phyloP scores from a whole-genome alignment of 1,140 invertebrate genomes.

The Drosophila funebris region DNA sequence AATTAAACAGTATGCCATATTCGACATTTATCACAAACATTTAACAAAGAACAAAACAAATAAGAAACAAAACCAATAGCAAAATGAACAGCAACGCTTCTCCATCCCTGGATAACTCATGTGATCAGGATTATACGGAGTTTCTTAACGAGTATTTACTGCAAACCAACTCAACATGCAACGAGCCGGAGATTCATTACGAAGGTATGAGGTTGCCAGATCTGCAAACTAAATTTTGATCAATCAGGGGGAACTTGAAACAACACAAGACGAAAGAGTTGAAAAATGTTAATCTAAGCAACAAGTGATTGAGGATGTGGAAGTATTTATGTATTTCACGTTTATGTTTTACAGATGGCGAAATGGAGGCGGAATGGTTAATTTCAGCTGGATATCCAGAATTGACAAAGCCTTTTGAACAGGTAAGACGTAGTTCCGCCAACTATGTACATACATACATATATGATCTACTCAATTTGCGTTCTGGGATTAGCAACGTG shows the following conservation, averaged over 20 bases:
- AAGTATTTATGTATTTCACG: background rate
- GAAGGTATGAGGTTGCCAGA: conserved; percentile 61
- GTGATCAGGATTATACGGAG: conserved; percentile 79
- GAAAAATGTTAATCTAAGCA: background rate
- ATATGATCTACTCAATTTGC: background rate
- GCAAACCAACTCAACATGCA: conserved; percentile 66
- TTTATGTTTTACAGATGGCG: conserved; percentile 63
- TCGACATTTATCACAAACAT: conserved; percentile 30
- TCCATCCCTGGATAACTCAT: conserved; percentile 59
- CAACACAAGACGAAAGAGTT: background rate
- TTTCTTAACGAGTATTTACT: conserved; percentile 80
- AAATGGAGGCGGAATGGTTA: conserved; percentile 83
- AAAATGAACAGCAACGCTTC: conserved; percentile 67
- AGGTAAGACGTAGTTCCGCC: conserved; percentile 47
- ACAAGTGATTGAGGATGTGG: background rate
- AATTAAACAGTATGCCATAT: conserved; percentile 68
- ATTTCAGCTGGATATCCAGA: conserved; percentile 79
- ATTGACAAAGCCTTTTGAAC: conserved; percentile 80
- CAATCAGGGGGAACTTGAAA: too few species aligned
- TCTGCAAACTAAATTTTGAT: too few species aligned
- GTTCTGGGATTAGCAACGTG: background rate
- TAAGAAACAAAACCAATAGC: background rate
- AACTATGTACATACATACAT: background rate
- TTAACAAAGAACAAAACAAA: conserved; percentile 9
- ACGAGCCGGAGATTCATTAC: conserved; percentile 75